Percentiles rank a stretch among this genome's conserved stretches.
Evolutionary conservation across 2,888 invertebrate genomes (phyloP).

Genomic region (Drosophila rellima): DNA sequence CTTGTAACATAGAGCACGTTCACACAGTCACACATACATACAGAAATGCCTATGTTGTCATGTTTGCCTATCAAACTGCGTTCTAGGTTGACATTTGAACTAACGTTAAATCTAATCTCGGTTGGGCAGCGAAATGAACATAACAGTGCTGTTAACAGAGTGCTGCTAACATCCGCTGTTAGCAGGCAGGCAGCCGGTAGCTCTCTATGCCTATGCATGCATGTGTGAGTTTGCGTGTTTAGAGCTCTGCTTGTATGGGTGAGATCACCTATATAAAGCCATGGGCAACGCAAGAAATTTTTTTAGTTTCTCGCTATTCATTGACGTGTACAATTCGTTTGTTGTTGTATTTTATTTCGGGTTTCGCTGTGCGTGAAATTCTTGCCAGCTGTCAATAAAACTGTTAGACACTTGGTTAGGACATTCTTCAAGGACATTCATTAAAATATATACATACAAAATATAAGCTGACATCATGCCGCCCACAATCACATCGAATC

Average conservation of each 20-base stretch:
- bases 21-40: background rate
- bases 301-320: slow-evolving; percentile 63
- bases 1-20: slow-evolving; percentile 49
- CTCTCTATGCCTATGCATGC: slow-evolving; percentile 6
- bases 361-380: background rate
- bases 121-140: background rate
- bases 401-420: slow-evolving; percentile 4
- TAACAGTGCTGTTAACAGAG: slow-evolving; percentile 31
- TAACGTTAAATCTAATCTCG: slow-evolving; percentile 43
- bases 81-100: slow-evolving; percentile 54
- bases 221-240: slow-evolving; percentile 2
- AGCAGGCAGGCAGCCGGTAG: slow-evolving; percentile 22
- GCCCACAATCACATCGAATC: slow-evolving; percentile 79
- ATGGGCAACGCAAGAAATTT: slow-evolving; percentile 33
- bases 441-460: background rate
- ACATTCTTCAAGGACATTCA: slow-evolving; percentile 46
- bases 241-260: slow-evolving; percentile 7
- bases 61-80: slow-evolving; percentile 47
- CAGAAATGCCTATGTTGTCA: background rate
- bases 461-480: slow-evolving; percentile 77
- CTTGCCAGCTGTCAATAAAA: slow-evolving; percentile 28
- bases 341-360: slow-evolving; percentile 12
- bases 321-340: slow-evolving; percentile 51
- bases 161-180: slow-evolving; percentile 13
- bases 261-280: slow-evolving; percentile 60